A percentile compares a stretch with the other conserved stretches of the same genome.
These are phyloP conservation scores for Nerophis lumbriciformis DNA, from an alignment of 2,113 vertebrate species.

Conservation along the genomic window DNA sequence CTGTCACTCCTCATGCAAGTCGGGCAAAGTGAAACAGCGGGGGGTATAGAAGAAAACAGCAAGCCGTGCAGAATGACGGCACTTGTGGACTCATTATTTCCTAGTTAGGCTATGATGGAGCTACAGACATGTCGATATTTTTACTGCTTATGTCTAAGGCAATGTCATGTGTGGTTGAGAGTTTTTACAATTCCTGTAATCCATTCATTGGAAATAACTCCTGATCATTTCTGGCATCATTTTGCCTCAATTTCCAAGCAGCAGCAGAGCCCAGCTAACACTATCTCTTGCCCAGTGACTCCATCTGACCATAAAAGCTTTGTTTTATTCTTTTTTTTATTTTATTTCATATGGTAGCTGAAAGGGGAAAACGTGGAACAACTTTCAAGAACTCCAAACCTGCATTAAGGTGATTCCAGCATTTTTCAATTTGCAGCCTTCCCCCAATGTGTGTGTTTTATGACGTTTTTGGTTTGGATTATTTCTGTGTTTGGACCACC, in stretches of 20 bases:
- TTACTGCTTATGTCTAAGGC: no score
- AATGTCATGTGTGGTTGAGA: no score
- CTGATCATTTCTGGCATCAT: background rate
- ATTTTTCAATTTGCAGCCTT: no score
- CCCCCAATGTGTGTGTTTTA: no score
- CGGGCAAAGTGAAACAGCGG: conserved; percentile 14
- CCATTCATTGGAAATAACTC: no score
- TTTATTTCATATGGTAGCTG: conserved; percentile 10
- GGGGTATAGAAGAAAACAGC: conserved; percentile 27
- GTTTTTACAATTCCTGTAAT: no score
- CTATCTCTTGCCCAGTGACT: conserved; percentile 24
- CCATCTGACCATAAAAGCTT: conserved; percentile 53
- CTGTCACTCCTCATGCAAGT: conserved; percentile 57
- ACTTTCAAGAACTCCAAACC: no score
- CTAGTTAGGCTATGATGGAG: conserved; percentile 10
- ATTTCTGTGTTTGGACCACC: no score
- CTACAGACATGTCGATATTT: background rate
- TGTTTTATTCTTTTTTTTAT: conserved; percentile 14
- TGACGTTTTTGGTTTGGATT: no score
- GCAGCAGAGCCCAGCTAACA: conserved; percentile 30
- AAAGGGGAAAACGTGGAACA: no score
- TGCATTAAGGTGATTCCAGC: no score
- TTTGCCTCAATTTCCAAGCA: conserved; percentile 27
- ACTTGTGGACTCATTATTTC: conserved; percentile 24
- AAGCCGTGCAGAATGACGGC: conserved; percentile 33